Percentiles rank a stretch among this genome's conserved stretches.
phyloP scores from a whole-genome alignment of 2,888 invertebrate species.

The Anagyrus pseudococci region DNA sequence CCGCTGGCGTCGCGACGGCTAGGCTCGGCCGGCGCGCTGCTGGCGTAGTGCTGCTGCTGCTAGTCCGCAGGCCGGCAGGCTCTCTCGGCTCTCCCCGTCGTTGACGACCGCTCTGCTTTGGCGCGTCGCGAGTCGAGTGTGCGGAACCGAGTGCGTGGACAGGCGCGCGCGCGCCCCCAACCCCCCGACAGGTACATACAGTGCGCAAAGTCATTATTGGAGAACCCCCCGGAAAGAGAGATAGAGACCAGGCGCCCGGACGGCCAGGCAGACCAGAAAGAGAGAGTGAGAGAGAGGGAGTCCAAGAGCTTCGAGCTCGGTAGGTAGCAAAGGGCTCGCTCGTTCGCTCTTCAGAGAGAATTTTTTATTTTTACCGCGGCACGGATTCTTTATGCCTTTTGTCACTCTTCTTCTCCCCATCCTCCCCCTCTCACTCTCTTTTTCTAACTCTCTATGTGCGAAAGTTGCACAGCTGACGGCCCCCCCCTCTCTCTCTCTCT shows the following conservation, averaged over 20 bases:
- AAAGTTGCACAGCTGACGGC: no score
- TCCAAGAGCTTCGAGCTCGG: no score
- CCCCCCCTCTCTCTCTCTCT: no score
- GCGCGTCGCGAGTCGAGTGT: neutral
- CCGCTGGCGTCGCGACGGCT: conserved; percentile 37
- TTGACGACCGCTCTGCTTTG: no score
- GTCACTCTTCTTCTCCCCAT: no score
- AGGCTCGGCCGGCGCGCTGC: conserved; percentile 32
- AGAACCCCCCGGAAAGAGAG: neutral
- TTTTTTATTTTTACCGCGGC: no score
- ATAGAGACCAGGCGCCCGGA: neutral
- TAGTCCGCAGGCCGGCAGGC: conserved; percentile 21
- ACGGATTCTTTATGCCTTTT: no score
- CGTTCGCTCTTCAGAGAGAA: no score
- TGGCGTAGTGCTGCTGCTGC: conserved; percentile 26
- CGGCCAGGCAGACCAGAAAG: neutral
- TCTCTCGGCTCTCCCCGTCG: neutral
- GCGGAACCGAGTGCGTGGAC: neutral
- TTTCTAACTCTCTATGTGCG: no score
- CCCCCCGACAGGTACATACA: neutral
- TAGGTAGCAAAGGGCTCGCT: no score
- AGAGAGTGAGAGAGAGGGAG: neutral
- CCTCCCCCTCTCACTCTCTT: no score
- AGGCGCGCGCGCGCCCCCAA: neutral
- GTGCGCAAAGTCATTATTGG: no score